Evolutionary conservation across 1,140 invertebrate genomes (phyloP).

Genomic region (Laupala kohalensis): DNA sequence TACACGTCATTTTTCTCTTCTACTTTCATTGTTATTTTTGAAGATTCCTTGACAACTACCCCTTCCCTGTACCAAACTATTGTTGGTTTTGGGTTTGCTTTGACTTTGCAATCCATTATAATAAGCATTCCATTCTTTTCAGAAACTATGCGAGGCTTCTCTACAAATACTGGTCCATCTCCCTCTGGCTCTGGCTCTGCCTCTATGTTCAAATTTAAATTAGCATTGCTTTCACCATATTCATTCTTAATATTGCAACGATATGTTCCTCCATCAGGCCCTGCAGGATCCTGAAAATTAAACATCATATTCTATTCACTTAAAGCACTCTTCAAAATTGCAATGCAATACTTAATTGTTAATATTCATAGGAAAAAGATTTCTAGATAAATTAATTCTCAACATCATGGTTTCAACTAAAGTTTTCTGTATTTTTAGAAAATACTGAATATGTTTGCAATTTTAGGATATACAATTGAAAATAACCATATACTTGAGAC

Average conservation of each 20-base stretch:
- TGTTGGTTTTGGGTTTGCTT: slow-evolving; percentile 82
- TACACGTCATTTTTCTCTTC: slow-evolving; percentile 75
- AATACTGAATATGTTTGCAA: no score
- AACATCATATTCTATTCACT: neutral
- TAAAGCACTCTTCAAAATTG: neutral
- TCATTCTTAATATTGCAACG: slow-evolving; percentile 94
- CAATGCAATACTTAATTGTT: neutral
- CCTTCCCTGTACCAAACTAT: slow-evolving; percentile 87
- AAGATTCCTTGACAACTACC: slow-evolving; percentile 59
- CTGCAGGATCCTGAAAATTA: slow-evolving; percentile 75
- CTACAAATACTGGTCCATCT: slow-evolving; percentile 92
- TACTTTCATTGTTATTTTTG: slow-evolving; percentile 64
- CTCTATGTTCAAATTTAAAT: slow-evolving; percentile 95
- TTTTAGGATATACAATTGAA: no score
- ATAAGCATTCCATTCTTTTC: slow-evolving; percentile 90
- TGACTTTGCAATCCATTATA: slow-evolving; percentile 94
- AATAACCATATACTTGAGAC: no score
- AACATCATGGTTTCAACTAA: no score
- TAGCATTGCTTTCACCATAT: slow-evolving; percentile 94
- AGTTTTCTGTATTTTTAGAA: no score
- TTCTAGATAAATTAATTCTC: no score
- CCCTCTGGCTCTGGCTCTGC: slow-evolving; percentile 83
- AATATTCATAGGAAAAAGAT: neutral
- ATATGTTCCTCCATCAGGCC: slow-evolving; percentile 91
- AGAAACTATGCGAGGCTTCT: slow-evolving; percentile 90